These are phyloP conservation scores for Irena cyanogastra DNA, from an alignment of 2,113 vertebrate genomes.

Conservation along the genomic window DNA sequence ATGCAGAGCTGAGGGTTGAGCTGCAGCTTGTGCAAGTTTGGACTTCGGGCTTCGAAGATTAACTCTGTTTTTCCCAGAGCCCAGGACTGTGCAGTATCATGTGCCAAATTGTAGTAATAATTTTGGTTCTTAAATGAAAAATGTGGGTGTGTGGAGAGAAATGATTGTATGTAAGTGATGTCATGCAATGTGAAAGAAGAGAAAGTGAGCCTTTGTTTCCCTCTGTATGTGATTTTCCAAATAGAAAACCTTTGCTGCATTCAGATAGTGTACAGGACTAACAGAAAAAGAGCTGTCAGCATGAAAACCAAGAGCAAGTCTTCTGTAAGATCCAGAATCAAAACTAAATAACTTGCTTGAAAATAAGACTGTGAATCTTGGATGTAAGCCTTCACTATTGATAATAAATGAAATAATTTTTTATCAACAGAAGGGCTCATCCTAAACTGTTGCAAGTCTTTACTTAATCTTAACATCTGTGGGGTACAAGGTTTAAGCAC, in stretches of 20 bases:
- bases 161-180: not conserved
- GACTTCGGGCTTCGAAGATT: not conserved
- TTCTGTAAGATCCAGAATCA: conserved; percentile 27
- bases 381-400: not conserved
- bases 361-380: not conserved
- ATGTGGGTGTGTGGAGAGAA: not conserved
- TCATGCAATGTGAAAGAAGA: not conserved
- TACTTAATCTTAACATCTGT: not conserved
- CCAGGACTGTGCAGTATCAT: not conserved
- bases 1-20: not conserved
- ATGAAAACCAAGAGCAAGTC: not conserved
- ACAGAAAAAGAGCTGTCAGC: not conserved
- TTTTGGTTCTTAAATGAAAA: not conserved
- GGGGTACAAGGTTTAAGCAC: not conserved
- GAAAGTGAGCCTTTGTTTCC: not conserved
- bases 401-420: not conserved
- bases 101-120: not conserved
- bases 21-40: not conserved
- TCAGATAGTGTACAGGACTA: not conserved
- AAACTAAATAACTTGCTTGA: not conserved
- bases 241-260: not conserved
- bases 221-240: not conserved
- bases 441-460: not conserved
- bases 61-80: not conserved
- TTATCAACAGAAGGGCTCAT: not conserved